Conservation (phyloP, 2,797 vertebrate genomes). For the Cossypha dichroa region DNA sequence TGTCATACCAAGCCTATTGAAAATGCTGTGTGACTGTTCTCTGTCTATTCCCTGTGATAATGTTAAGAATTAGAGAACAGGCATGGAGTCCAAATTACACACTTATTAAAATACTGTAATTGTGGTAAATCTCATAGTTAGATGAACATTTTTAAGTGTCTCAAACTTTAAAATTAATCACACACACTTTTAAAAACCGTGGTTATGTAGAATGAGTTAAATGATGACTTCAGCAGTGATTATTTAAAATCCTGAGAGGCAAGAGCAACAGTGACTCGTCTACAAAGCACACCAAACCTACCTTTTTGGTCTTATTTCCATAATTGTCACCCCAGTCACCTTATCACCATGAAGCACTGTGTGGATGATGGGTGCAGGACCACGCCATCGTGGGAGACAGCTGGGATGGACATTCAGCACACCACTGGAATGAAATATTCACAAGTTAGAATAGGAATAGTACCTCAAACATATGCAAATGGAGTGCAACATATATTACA, state of each 20-base stretch:
- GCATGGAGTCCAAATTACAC: not conserved
- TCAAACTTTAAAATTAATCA: not conserved
- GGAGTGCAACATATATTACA: not conserved
- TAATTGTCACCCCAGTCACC: conserved; percentile 89
- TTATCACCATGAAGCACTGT: conserved; percentile 87
- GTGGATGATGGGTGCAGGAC: conserved; percentile 91
- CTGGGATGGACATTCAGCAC: conserved; percentile 94
- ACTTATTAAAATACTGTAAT: not conserved
- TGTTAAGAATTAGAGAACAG: not conserved
- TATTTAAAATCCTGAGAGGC: not conserved
- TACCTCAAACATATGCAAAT: not conserved
- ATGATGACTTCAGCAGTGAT: not conserved
- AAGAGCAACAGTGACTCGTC: not conserved
- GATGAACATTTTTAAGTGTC: not conserved
- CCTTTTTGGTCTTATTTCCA: conserved; percentile 93
- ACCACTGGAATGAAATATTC: conserved; percentile 77
- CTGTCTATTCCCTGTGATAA: not conserved
- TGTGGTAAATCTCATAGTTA: not conserved
- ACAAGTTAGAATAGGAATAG: not conserved
- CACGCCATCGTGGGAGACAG: conserved; percentile 91
- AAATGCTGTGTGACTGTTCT: not conserved
- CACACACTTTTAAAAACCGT: fast-evolving
- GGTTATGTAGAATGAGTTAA: not conserved
- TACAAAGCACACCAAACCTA: conserved; percentile 46
- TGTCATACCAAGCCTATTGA: not conserved